phyloP scores from a whole-genome alignment of 2,113 vertebrate genomes.

The Heterotilapia buettikoferi region DNA sequence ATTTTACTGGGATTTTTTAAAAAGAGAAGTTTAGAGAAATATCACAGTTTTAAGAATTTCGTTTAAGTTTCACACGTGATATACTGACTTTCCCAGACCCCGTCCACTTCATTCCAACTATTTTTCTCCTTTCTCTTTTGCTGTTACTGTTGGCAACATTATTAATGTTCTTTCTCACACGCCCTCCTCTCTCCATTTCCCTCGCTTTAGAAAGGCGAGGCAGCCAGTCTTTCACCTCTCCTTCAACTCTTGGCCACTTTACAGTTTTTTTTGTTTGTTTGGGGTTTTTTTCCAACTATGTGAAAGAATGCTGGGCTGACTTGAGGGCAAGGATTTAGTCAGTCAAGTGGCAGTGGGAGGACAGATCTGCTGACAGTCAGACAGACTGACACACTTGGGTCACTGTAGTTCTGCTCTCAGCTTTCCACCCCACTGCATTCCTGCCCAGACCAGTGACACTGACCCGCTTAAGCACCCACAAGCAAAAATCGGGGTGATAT shows the following conservation, averaged over 20 bases:
- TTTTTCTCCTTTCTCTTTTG: slow-evolving; percentile 7
- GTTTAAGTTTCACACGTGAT: not conserved
- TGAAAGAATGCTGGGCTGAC: slow-evolving; percentile 31
- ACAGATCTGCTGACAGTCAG: slow-evolving; percentile 58
- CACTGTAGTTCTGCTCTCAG: slow-evolving; percentile 24
- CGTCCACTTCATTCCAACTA: slow-evolving; percentile 11
- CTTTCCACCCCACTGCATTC: slow-evolving; percentile 41
- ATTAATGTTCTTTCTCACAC: slow-evolving; percentile 19
- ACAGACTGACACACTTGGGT: slow-evolving; percentile 54
- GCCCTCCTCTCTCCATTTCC: not conserved
- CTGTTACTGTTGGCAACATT: slow-evolving; percentile 30
- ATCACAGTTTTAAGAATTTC: not conserved
- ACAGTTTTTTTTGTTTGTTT: not conserved
- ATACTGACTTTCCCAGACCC: not conserved
- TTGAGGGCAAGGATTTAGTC: slow-evolving; percentile 34
- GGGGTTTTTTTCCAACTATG: not conserved
- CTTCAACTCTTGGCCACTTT: slow-evolving; percentile 55
- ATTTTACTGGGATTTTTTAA: not conserved
- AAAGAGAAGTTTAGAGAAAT: not conserved
- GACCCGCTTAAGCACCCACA: slow-evolving; percentile 1
- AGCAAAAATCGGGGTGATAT: not conserved
- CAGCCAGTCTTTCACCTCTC: slow-evolving; percentile 50
- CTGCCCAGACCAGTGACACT: not conserved
- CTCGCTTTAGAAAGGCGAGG: slow-evolving; percentile 13
- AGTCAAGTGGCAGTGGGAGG: slow-evolving; percentile 55